Evolutionary conservation across 2,113 vertebrate genomes (phyloP), one percentile per base, ranked within the genome.

Genomic region (Bambusicola thoracicus): DNA sequence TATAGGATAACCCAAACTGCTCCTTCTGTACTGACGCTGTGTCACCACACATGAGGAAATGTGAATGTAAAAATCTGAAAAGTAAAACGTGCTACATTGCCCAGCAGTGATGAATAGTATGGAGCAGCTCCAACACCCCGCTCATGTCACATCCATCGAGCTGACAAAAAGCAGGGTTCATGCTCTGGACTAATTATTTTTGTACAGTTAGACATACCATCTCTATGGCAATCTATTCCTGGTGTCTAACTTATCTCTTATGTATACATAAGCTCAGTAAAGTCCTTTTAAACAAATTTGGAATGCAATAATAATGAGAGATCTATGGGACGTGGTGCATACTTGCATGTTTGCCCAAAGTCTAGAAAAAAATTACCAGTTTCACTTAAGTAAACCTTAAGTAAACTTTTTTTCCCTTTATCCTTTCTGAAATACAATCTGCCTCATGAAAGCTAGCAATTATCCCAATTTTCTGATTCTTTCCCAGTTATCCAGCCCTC

Each of bases 381-480:
- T n/a, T 81, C 81, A 65, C 49, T 29, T 80, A 76, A 92, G 81
- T 30, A 77, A 43, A 25, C 77, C 36, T 92, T n/a, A n/a, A n/a
- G n/a, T n/a, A n/a, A n/a, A n/a, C 41, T 48, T 29, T 82, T 43
- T 92, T 61, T 78, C 11, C 51, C 16, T 44, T 84, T 30, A 75
- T 91, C 89, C 78, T n/a, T n/a, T n/a, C 18, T 89, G 78, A 89
- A 92, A 92, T 21, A 70, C 27, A 85, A 48, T 72, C 74, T 82
- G 84, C 40, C 69, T 92, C 67, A 85, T 82, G 87, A 82, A 87
- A 91, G 67, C 78, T 82, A 92, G 70, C 59, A 91, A 82, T 91
- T 92, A 89, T 76, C 67, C 43, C 48, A 38, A 25, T 81, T 92
- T 72, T 76, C 65, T 58, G 40, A 66, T 79, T 80, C 30, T 61